phyloP scores from a whole-genome alignment of 2,888 invertebrate genomes.

The Cynaeus angustus region DNA sequence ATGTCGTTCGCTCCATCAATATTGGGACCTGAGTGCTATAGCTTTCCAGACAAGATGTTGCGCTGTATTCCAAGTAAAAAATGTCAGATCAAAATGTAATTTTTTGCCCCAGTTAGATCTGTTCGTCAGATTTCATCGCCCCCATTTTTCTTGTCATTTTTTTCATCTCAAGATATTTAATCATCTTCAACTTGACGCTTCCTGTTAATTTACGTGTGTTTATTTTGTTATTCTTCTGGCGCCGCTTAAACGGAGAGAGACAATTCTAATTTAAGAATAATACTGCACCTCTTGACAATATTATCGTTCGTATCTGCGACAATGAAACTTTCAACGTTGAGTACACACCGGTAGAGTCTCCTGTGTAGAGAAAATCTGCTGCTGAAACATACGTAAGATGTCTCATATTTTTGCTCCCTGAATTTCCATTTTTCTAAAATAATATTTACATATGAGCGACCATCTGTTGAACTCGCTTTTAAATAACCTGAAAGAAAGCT shows the following conservation, averaged over 20 bases:
- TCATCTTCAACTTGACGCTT: slow-evolving; percentile 1
- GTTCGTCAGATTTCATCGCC: neutral
- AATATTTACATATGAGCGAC: slow-evolving; percentile 48
- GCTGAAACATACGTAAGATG: slow-evolving; percentile 5
- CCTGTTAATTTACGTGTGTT: slow-evolving; percentile 19
- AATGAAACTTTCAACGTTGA: slow-evolving; percentile 27
- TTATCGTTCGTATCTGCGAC: slow-evolving; percentile 25
- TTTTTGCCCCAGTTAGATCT: neutral
- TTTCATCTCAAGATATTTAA: slow-evolving; percentile 6
- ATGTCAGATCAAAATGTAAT: neutral
- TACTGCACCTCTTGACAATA: slow-evolving; percentile 7
- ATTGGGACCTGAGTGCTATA: neutral
- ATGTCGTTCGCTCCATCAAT: too few relatives aligned
- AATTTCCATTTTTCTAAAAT: slow-evolving; percentile 47
- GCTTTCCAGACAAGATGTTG: slow-evolving; percentile 1
- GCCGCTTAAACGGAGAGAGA: neutral
- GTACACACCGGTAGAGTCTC: slow-evolving; percentile 11
- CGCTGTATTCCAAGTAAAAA: neutral
- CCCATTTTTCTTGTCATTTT: slow-evolving; percentile 2
- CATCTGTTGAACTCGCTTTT: slow-evolving; percentile 44
- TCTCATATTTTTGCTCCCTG: slow-evolving; percentile 23
- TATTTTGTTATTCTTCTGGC: slow-evolving; percentile 10
- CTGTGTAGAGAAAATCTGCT: neutral
- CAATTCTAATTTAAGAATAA: slow-evolving; percentile 25
- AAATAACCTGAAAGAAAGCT: slow-evolving; percentile 36